These are phyloP conservation scores for Pandemis heparana DNA, from an alignment of 2,888 invertebrate genomes.

Conservation along the genomic window DNA sequence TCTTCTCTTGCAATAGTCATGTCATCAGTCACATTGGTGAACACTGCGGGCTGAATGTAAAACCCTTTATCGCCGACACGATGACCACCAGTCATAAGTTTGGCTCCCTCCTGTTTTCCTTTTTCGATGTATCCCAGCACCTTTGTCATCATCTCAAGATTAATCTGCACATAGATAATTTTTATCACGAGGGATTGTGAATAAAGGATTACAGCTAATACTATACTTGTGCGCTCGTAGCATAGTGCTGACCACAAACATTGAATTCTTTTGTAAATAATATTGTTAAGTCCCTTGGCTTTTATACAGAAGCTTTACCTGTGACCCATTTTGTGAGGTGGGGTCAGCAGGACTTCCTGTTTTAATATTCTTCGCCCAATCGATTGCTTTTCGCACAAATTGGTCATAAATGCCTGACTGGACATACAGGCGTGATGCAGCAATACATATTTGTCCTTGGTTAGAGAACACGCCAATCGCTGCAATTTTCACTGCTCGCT, in stretches of 20 bases:
- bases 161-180: conserved; percentile 74
- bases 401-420: conserved; percentile 92
- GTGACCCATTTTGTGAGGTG: conserved; percentile 92
- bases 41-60: conserved; percentile 89
- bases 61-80: conserved; percentile 86
- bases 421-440: conserved; percentile 25
- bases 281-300: background rate
- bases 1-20: conserved; percentile 89
- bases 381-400: conserved; percentile 91
- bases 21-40: conserved; percentile 87
- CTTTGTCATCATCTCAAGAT: conserved; percentile 88
- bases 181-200: background rate
- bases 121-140: conserved; percentile 88
- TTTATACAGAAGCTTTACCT: conserved; percentile 76
- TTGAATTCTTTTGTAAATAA: no score
- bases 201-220: no score
- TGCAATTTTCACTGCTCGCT: background rate
- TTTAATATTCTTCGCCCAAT: conserved; percentile 88
- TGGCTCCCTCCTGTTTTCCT: conserved; percentile 91
- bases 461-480: conserved; percentile 18
- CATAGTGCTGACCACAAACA: no score
- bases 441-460: conserved; percentile 32
- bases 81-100: conserved; percentile 88
- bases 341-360: conserved; percentile 93
- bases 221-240: no score